Conservation (phyloP, 2,113 vertebrate genomes). For the Daboia siamensis region DNA sequence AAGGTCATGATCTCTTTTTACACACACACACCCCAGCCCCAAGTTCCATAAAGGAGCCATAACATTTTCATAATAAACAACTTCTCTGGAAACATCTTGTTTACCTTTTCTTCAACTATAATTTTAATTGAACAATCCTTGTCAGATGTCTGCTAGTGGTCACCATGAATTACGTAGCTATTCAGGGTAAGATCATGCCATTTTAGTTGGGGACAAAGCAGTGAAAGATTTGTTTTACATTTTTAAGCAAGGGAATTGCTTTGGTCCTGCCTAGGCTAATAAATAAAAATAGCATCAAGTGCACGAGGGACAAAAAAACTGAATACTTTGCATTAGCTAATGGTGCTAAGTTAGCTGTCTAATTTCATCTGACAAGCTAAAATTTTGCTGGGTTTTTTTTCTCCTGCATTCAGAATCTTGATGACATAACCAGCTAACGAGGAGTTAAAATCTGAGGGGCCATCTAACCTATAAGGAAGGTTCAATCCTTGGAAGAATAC, state of each 20-base stretch:
- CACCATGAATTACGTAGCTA: neutral
- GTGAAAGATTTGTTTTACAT: neutral
- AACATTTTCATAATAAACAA: neutral
- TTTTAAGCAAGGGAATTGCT: neutral
- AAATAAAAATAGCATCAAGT: neutral
- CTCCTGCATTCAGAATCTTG: neutral
- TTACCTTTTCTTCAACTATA: neutral
- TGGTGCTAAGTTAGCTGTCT: neutral
- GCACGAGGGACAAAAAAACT: neutral
- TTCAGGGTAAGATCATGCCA: neutral
- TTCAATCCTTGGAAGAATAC: neutral
- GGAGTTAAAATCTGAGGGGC: neutral
- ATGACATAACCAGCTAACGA: neutral
- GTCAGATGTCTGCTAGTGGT: neutral
- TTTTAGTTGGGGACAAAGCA: neutral
- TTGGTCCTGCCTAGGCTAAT: neutral
- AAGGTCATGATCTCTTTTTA: neutral
- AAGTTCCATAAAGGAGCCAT: neutral
- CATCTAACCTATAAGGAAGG: neutral
- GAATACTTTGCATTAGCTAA: neutral
- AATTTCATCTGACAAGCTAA: neutral
- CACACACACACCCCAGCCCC: neutral
- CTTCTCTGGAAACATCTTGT: neutral
- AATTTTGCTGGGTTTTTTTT: neutral
- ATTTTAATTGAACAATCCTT: neutral